Conservation (phyloP, 2,113 vertebrate species). For the Nerophis lumbriciformis region DNA sequence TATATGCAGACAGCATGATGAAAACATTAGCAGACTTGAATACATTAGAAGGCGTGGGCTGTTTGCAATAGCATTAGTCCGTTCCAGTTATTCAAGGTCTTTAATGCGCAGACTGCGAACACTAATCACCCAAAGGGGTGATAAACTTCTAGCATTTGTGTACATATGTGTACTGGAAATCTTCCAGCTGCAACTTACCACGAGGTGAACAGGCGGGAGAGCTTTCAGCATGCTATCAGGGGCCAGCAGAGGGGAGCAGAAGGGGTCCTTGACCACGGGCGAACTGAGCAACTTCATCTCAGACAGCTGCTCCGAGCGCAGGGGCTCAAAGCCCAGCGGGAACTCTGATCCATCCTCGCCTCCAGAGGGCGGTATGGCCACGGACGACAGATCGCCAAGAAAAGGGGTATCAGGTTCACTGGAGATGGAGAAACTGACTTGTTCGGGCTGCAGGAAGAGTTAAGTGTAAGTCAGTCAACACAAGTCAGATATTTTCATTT, state of each 20-base stretch:
- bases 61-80: background rate
- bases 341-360: conserved; percentile 58
- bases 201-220: conserved; percentile 71
- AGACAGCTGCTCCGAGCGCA: conserved; percentile 69
- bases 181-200: conserved; percentile 59
- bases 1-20: background rate
- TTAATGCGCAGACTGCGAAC: background rate
- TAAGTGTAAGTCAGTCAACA: background rate
- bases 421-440: conserved; percentile 65
- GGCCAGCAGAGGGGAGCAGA: conserved; percentile 79
- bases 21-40: background rate
- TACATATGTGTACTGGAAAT: background rate
- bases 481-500: no score
- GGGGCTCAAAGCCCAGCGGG: conserved; percentile 78
- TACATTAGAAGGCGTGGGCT: background rate
- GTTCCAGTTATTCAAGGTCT: background rate
- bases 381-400: conserved; percentile 27
- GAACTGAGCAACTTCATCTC: conserved; percentile 71
- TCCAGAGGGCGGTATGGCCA: conserved; percentile 43
- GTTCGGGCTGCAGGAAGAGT: conserved; percentile 49
- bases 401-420: conserved; percentile 53
- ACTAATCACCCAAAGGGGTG: background rate
- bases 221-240: conserved; percentile 74
- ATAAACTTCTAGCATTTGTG: background rate
- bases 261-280: conserved; percentile 79